These are phyloP conservation scores for Ormyrus pomaceus DNA, from an alignment of 2,888 invertebrate genomes.

Conservation along the genomic window DNA sequence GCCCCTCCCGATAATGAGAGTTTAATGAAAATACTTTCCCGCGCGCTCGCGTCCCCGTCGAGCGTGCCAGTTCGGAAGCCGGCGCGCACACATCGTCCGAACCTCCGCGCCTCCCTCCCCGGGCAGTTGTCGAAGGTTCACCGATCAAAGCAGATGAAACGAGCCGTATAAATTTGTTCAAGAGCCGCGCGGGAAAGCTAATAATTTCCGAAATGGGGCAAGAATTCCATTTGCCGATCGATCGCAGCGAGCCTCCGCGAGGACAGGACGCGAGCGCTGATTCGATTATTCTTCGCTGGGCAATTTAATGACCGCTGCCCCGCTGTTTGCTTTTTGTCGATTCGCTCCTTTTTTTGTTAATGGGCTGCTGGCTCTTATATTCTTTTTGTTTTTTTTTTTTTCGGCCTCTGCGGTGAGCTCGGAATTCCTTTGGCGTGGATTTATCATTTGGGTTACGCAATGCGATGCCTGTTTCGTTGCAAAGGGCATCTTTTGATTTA, in stretches of 20 bases:
- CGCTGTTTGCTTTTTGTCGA: neutral
- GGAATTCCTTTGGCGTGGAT: neutral
- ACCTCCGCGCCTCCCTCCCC: too few species aligned
- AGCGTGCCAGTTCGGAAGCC: constrained; percentile 21
- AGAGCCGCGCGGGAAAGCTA: constrained; percentile 21
- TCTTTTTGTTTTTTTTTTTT: too few species aligned
- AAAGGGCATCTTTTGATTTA: too few species aligned
- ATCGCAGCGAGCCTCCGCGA: neutral
- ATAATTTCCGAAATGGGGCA: constrained; percentile 41
- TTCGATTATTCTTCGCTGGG: constrained; percentile 11
- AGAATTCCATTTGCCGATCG: constrained; percentile 18
- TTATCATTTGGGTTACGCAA: neutral
- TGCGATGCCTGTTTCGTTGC: neutral
- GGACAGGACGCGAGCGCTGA: neutral
- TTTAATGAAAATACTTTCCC: constrained; percentile 57
- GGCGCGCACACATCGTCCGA: neutral
- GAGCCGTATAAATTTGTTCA: constrained; percentile 45
- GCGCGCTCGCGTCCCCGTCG: neutral
- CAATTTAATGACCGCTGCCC: constrained; percentile 10
- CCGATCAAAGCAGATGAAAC: constrained; percentile 51
- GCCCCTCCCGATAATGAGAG: constrained; percentile 45
- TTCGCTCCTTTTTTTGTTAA: neutral
- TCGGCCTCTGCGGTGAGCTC: neutral
- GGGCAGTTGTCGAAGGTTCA: constrained; percentile 11
- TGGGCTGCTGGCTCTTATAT: too few species aligned